These are phyloP conservation scores for Cecropterus lyciades DNA, from an alignment of 1,140 invertebrate genomes.

Conservation along the genomic window DNA sequence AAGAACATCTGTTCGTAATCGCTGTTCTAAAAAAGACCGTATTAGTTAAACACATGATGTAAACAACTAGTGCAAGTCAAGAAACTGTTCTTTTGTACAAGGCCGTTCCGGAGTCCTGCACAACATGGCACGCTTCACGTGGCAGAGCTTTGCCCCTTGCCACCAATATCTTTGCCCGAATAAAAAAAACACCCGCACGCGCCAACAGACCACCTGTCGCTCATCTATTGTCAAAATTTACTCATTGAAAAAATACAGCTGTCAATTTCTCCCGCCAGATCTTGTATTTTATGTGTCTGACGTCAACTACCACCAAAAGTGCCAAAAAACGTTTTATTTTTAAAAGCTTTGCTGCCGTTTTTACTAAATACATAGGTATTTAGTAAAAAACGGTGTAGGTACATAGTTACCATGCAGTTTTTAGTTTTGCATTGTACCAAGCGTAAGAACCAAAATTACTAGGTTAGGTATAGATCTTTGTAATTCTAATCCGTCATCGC, in stretches of 20 bases:
- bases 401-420: too few relatives aligned
- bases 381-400: too few relatives aligned
- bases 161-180: neutral
- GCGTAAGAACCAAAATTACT: too few relatives aligned
- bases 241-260: conserved; percentile 17
- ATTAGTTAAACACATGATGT: neutral
- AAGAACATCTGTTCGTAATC: too few relatives aligned
- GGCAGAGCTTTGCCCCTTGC: conserved; percentile 13
- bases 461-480: too few relatives aligned
- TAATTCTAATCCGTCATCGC: too few relatives aligned
- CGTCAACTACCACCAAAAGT: neutral
- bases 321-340: neutral
- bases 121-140: conserved; percentile 18
- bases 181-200: conserved; percentile 6
- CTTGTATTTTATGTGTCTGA: neutral
- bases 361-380: too few relatives aligned
- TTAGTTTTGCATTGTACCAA: too few relatives aligned
- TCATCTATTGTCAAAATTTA: conserved; percentile 21
- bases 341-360: too few relatives aligned
- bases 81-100: conserved; percentile 10
- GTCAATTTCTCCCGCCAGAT: conserved; percentile 6
- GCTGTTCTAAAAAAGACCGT: too few relatives aligned
- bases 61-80: conserved; percentile 12
- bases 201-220: conserved; percentile 15
- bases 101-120: conserved; percentile 26